A percentile compares a stretch with the other conserved stretches of the same genome.
These are phyloP conservation scores for Forbesichthys papilliferus DNA, from an alignment of 2,113 vertebrate species.

Conservation along the genomic window DNA sequence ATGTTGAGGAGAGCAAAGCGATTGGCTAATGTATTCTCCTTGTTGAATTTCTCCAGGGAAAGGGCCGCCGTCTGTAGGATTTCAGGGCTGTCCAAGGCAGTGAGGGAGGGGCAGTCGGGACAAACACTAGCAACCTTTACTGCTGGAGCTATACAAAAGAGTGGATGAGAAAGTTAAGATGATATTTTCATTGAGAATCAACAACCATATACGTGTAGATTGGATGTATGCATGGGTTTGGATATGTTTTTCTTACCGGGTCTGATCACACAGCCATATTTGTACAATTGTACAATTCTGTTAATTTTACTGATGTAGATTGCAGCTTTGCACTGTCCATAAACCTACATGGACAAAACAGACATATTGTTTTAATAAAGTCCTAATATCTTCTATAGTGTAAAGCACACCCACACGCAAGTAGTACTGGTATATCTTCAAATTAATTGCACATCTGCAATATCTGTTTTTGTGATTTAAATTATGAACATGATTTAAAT, in stretches of 20 bases:
- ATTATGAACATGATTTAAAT: not conserved
- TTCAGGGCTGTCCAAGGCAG: not conserved
- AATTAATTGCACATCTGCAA: not conserved
- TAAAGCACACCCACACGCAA: too few species aligned
- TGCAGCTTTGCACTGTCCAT: constrained; percentile 73
- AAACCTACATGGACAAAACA: constrained; percentile 60
- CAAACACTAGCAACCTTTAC: not conserved
- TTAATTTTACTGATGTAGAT: constrained; percentile 68
- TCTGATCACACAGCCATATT: constrained; percentile 68
- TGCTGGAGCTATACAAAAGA: constrained; percentile 49
- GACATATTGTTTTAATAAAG: too few species aligned
- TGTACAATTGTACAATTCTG: constrained; percentile 72
- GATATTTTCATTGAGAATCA: not conserved
- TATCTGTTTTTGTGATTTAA: not conserved
- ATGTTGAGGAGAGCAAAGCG: constrained; percentile 61
- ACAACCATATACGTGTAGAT: not conserved
- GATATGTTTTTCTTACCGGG: constrained; percentile 61
- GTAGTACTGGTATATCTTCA: too few species aligned
- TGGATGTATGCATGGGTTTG: not conserved
- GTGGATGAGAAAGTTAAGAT: not conserved
- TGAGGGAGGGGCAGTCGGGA: constrained; percentile 56
- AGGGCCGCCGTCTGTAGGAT: constrained; percentile 33
- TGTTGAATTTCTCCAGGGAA: constrained; percentile 72
- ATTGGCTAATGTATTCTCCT: constrained; percentile 53
- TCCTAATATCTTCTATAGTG: too few species aligned